Evolutionary conservation across 2,797 vertebrate species (phyloP).

Genomic region (Anableps anableps): DNA sequence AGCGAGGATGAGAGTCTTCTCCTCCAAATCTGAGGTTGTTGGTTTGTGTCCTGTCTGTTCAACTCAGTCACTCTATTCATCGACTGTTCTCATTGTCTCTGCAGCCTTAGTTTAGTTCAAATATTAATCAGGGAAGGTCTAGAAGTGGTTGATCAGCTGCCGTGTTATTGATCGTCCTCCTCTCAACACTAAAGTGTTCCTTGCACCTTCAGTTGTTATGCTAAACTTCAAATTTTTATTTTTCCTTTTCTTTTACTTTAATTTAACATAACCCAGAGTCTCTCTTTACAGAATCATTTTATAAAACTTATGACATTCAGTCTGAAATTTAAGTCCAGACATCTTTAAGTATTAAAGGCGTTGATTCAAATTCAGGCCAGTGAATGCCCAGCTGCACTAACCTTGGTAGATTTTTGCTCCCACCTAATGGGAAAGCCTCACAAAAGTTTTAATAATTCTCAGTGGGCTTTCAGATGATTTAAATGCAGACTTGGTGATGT

Average conservation of each 20-base stretch:
- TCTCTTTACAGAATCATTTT: constrained; percentile 2
- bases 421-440: constrained; percentile 37
- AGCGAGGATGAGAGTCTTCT: too few species aligned
- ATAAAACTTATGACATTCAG: constrained; percentile 4
- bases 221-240: neutral
- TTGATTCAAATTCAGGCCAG: constrained; percentile 37
- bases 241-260: neutral
- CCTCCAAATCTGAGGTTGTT: neutral
- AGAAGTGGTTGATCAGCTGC: constrained; percentile 61
- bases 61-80: constrained; percentile 18
- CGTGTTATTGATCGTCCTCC: constrained; percentile 43
- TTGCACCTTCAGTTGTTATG: constrained; percentile 19
- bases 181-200: constrained; percentile 11
- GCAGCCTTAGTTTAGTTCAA: constrained; percentile 54
- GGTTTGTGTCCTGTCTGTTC: neutral
- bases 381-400: constrained; percentile 31
- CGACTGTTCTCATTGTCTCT: neutral
- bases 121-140: constrained; percentile 62
- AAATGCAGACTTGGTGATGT: constrained; percentile 26
- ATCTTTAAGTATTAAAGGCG: constrained; percentile 5
- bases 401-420: constrained; percentile 33
- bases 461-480: constrained; percentile 26
- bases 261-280: neutral
- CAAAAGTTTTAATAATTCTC: constrained; percentile 40
- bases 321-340: constrained; percentile 7